Conservation (phyloP, 2,797 vertebrate species). For the Dermochelys coriacea region DNA sequence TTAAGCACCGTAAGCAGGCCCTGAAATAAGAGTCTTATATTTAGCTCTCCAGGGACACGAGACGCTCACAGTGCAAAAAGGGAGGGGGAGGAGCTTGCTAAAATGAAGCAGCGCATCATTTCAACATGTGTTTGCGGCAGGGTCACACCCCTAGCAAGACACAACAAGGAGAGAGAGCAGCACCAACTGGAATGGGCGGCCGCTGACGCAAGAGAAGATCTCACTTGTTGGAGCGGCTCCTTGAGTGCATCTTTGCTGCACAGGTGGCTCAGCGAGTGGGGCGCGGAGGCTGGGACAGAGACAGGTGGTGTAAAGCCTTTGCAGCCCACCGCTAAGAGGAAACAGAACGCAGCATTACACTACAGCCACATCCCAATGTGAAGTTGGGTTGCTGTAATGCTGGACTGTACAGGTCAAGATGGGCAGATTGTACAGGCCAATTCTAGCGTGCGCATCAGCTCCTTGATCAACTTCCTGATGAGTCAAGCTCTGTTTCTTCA, state of each 20-base stretch:
- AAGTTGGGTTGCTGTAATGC: background rate
- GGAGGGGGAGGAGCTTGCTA: background rate
- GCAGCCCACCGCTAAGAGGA: background rate
- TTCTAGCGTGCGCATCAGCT: background rate
- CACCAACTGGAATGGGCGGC: background rate
- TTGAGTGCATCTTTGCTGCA: background rate
- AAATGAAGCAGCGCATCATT: background rate
- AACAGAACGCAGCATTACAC: background rate
- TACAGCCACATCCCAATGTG: no score
- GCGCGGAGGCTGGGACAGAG: background rate
- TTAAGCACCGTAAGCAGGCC: constrained; percentile 14
- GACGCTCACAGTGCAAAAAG: background rate
- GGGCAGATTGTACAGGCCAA: background rate
- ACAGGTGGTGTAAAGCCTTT: rapidly evolving
- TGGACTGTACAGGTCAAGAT: background rate
- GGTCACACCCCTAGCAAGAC: background rate
- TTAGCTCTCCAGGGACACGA: constrained; percentile 47
- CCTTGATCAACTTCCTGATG: background rate
- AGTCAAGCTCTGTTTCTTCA: background rate
- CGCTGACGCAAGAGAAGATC: background rate
- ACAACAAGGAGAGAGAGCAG: background rate
- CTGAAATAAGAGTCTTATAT: constrained; percentile 52
- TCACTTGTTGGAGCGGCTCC: background rate
- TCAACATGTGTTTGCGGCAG: background rate
- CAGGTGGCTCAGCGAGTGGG: background rate